A percentile compares a stretch with the other conserved stretches of the same genome.
phyloP scores from a whole-genome alignment of 2,113 vertebrate genomes.

The Poicephalus meyeri region DNA sequence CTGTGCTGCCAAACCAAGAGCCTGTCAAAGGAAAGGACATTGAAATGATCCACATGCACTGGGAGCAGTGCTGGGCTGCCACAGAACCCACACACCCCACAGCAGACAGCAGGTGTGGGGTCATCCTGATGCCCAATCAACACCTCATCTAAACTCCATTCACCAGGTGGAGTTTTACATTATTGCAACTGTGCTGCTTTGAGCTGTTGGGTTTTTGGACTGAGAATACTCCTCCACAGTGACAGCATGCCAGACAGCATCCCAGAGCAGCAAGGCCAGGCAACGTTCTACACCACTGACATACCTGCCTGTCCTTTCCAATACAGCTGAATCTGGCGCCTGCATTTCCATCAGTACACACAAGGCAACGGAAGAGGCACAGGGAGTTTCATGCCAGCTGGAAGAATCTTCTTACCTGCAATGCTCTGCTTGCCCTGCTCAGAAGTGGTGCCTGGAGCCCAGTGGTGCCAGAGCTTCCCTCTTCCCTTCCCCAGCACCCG shows the following conservation, averaged over 20 bases:
- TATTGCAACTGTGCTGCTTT: background rate
- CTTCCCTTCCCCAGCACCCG: rapidly evolving
- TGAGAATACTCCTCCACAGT: background rate
- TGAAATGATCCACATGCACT: background rate
- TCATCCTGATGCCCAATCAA: background rate
- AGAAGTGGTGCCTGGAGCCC: background rate
- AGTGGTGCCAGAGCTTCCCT: background rate
- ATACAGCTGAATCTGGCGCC: background rate
- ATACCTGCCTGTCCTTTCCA: background rate
- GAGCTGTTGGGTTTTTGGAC: background rate
- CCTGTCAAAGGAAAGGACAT: constrained; percentile 59
- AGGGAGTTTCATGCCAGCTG: background rate
- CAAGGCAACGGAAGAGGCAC: background rate
- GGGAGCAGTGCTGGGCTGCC: background rate
- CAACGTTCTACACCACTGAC: background rate
- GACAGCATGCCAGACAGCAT: background rate
- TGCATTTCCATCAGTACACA: background rate
- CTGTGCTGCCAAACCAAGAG: constrained; percentile 79
- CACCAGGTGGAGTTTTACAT: background rate
- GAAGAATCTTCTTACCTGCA: background rate
- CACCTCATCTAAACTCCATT: too few relatives aligned
- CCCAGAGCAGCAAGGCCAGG: background rate
- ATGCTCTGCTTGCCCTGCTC: background rate
- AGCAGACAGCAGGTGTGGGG: rapidly evolving
- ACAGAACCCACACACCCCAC: background rate